These are phyloP conservation scores for Rynchops niger DNA, from an alignment of 2,113 vertebrate species.

Conservation along the genomic window DNA sequence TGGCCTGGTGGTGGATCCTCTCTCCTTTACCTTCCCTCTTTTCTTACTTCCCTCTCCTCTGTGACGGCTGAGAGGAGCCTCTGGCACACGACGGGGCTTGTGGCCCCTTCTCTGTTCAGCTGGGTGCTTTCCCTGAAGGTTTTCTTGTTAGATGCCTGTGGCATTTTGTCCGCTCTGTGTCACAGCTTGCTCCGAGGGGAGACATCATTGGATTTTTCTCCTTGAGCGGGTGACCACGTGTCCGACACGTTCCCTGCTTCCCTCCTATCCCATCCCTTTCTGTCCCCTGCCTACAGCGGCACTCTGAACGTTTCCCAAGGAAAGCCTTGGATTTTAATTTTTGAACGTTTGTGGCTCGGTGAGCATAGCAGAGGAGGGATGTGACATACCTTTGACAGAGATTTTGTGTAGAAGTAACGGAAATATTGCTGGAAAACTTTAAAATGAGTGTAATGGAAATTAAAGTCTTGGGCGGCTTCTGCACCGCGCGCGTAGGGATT, in stretches of 20 bases:
- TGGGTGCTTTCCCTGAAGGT: background rate
- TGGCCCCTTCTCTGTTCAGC: background rate
- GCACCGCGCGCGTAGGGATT: background rate
- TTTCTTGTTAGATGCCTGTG: no score
- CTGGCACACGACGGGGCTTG: background rate
- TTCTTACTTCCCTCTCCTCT: no score
- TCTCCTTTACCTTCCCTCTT: background rate
- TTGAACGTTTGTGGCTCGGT: background rate
- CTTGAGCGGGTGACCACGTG: background rate
- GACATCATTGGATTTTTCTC: background rate
- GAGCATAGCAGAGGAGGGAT: background rate
- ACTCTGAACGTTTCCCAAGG: background rate
- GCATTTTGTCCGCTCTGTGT: background rate
- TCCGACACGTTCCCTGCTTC: background rate
- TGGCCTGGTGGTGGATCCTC: background rate
- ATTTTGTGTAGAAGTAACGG: no score
- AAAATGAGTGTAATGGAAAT: background rate
- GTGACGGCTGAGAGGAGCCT: background rate
- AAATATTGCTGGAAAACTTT: background rate
- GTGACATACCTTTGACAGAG: background rate
- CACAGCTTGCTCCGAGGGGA: background rate
- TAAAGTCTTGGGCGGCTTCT: rapidly evolving
- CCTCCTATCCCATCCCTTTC: background rate
- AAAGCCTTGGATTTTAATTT: background rate
- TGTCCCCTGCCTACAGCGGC: background rate